Percentiles rank a stretch among this genome's conserved stretches.
phyloP scores from a whole-genome alignment of 1,140 invertebrate genomes.

The Drosophila sproati region DNA sequence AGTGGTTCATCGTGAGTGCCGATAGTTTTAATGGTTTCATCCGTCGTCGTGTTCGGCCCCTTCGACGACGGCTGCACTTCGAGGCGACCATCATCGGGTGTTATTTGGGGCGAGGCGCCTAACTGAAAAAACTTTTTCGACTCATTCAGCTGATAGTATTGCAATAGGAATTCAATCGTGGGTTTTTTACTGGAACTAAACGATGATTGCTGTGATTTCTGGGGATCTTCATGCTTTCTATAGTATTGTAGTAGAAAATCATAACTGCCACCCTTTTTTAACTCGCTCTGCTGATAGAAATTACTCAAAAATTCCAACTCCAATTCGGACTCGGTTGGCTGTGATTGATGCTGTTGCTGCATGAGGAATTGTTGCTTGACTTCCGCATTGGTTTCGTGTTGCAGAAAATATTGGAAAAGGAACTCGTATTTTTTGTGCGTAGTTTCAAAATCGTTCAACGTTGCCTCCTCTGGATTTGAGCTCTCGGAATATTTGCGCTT shows the following conservation, averaged over 20 bases:
- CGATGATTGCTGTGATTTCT: constrained; percentile 31
- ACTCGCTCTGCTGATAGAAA: constrained; percentile 77
- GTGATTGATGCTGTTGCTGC: constrained; percentile 47
- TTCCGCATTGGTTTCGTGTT: constrained; percentile 68
- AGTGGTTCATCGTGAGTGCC: constrained; percentile 17
- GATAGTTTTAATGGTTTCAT: constrained; percentile 34
- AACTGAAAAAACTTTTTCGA: constrained; percentile 85
- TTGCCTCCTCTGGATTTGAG: constrained; percentile 61
- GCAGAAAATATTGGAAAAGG: constrained; percentile 78
- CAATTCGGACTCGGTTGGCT: constrained; percentile 43
- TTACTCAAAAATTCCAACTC: constrained; percentile 75
- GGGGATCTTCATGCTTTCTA: constrained; percentile 47
- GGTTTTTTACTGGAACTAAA: constrained; percentile 71
- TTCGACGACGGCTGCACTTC: constrained; percentile 52
- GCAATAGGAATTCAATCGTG: constrained; percentile 76
- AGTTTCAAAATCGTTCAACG: constrained; percentile 43
- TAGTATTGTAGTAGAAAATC: constrained; percentile 82
- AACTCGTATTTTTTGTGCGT: constrained; percentile 68
- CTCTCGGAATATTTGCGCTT: constrained; percentile 77
- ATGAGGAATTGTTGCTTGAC: constrained; percentile 68
- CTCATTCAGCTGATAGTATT: constrained; percentile 83
- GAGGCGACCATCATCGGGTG: constrained; percentile 68
- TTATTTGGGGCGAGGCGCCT: constrained; percentile 80
- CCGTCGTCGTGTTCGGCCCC: constrained; percentile 48
- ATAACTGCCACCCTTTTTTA: constrained; percentile 74